These are phyloP conservation scores for Heliangelus exortis DNA, from an alignment of 2,797 vertebrate species.

Conservation along the genomic window DNA sequence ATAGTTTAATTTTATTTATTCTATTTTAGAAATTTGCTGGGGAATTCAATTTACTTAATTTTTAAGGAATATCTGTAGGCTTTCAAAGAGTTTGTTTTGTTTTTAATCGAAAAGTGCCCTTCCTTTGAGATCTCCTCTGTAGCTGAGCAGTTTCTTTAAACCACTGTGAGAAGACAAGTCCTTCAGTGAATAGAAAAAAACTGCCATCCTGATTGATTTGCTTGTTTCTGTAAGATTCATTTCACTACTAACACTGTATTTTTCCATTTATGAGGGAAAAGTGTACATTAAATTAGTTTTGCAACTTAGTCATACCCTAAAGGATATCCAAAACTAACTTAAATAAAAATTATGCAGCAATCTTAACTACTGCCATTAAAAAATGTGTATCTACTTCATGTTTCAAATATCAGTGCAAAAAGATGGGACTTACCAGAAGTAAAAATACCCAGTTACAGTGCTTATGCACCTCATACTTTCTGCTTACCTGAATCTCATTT, in stretches of 20 bases:
- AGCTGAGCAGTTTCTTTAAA: background rate
- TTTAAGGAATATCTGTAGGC: background rate
- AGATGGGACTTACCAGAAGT: background rate
- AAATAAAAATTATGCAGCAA: background rate
- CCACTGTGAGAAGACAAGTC: background rate
- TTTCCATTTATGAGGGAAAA: background rate
- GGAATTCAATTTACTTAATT: background rate
- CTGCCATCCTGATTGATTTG: background rate
- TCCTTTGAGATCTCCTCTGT: background rate
- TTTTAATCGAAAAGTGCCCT: background rate
- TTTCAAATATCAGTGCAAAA: background rate
- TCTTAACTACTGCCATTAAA: background rate
- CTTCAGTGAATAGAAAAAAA: background rate
- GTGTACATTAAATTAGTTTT: background rate
- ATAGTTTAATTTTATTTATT: background rate
- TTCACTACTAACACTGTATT: background rate
- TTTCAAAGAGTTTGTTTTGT: background rate
- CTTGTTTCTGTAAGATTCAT: background rate
- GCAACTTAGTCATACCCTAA: background rate
- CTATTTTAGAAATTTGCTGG: background rate
- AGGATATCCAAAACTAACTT: background rate
- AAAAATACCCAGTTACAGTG: background rate
- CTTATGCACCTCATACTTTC: background rate
- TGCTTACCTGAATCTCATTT: constrained; percentile 85
- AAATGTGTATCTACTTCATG: background rate